A percentile compares a stretch with the other conserved stretches of the same genome.
phyloP scores from a whole-genome alignment of 1,140 invertebrate genomes.

The Bradynema listronoti region DNA sequence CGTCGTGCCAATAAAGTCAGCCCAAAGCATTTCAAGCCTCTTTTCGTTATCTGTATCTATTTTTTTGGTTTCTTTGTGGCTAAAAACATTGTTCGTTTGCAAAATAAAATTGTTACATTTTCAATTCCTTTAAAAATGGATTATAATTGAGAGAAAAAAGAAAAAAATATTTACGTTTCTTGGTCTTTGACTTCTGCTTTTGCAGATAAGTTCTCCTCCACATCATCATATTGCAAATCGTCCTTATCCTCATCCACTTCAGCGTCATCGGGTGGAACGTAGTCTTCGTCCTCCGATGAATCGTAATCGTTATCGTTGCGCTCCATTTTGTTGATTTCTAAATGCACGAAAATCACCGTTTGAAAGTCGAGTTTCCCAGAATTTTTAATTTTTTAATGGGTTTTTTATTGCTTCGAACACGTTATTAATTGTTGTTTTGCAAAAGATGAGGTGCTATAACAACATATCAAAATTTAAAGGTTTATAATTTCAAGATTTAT shows the following conservation, averaged over 20 bases:
- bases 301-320: too few species aligned
- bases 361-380: too few species aligned
- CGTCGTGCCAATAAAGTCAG: neutral
- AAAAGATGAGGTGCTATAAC: too few species aligned
- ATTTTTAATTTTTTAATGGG: too few species aligned
- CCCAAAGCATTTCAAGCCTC: conserved; percentile 1
- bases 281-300: conserved; percentile 24
- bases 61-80: too few species aligned
- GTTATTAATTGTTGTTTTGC: too few species aligned
- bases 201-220: conserved; percentile 9
- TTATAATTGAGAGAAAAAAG: neutral
- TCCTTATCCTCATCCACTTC: conserved; percentile 15
- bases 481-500: too few species aligned
- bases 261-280: conserved; percentile 15
- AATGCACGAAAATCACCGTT: too few species aligned
- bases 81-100: too few species aligned
- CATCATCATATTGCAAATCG: conserved; percentile 6
- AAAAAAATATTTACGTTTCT: conserved; percentile 5
- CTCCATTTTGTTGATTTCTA: too few species aligned
- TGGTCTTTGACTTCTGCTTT: neutral
- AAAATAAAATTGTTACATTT: neutral
- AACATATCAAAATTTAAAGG: too few species aligned
- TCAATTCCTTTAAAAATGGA: neutral
- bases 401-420: too few species aligned
- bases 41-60: conserved; percentile 10